Base-by-base conservation (phyloP, 2,888 invertebrate species). In the Itoplectis maculator region DNA sequence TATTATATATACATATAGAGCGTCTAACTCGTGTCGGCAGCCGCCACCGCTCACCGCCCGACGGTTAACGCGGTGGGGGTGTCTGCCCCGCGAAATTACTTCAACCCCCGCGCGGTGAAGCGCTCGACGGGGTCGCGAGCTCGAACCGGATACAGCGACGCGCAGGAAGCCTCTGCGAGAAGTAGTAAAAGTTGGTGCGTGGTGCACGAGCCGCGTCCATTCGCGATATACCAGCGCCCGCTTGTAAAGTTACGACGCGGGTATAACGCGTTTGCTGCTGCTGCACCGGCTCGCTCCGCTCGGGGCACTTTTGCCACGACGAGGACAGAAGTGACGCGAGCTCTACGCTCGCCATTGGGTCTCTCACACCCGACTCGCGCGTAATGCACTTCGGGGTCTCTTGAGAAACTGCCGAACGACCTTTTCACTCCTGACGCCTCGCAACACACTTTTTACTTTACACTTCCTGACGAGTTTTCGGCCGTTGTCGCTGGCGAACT, bases 61-160 rank as follows among this genome's bases (percentile, higher is more conserved):
- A 49, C 59, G 49, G 69, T 59, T 77, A 23, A 74, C 40, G 49
- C 49, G 86, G 89, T 85, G 87, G 88, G 89, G 88, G 87, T 88
- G 89, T 88, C 89, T 88, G 88, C 89, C 79, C 82, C 37, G 81
- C 86, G 86, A 87, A 89, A 90, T 89, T 89, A 89, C 89, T 89
- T 88, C 87, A 76, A n/a, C n/a, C 56, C 78, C 42, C 35, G 56
- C 29, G n/a, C n/a, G n/a, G n/a, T n/a, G n/a, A n/a, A n/a, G n/a
- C n/a, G n/a, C n/a, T n/a, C n/a, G 56, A 35, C 29, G 18, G 35
- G 56, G n/a, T n/a, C 35, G 56, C 29, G n/a, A n/a, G 8, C 13
- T 13, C n/a, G 7, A 35, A n/a, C 15, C 7, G 29, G 23, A 29
- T 1, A 18, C 15, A 40, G 35, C 59, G 15, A 61, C 8, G 37